Percentiles rank a stretch among this genome's conserved stretches.
These are phyloP conservation scores for Bos javanicus DNA, from an alignment of 2,113 vertebrate species.

Conservation along the genomic window DNA sequence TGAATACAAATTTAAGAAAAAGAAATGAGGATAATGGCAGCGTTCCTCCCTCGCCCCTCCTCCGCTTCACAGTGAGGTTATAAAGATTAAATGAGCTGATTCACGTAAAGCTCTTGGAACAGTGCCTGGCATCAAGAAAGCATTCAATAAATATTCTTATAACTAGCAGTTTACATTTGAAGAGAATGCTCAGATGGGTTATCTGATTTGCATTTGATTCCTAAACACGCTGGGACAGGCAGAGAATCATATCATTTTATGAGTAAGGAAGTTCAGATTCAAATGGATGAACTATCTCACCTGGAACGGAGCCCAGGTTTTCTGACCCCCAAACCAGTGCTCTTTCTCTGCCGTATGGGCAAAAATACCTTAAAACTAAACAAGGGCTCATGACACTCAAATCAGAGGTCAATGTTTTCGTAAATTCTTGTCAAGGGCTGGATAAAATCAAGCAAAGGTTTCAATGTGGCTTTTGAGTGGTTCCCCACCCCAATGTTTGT, in stretches of 20 bases:
- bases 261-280: neutral
- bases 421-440: neutral
- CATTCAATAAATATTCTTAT: neutral
- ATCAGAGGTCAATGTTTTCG: neutral
- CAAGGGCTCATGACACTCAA: neutral
- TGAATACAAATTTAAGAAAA: neutral
- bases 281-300: neutral
- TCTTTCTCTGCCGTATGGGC: neutral
- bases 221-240: neutral
- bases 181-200: neutral
- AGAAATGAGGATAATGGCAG: neutral
- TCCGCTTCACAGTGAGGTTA: neutral
- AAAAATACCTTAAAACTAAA: neutral
- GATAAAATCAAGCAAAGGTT: neutral
- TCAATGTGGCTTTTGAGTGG: neutral
- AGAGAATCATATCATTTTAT: neutral
- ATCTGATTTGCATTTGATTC: neutral
- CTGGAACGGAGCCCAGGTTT: neutral
- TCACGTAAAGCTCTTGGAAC: neutral
- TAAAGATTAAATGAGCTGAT: neutral
- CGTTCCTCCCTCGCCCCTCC: neutral
- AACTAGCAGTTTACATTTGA: neutral
- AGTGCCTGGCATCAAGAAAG: neutral
- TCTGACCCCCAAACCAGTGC: neutral
- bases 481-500: neutral